Conservation (phyloP, 1,140 invertebrate genomes). For the Drosophila burlai region DNA sequence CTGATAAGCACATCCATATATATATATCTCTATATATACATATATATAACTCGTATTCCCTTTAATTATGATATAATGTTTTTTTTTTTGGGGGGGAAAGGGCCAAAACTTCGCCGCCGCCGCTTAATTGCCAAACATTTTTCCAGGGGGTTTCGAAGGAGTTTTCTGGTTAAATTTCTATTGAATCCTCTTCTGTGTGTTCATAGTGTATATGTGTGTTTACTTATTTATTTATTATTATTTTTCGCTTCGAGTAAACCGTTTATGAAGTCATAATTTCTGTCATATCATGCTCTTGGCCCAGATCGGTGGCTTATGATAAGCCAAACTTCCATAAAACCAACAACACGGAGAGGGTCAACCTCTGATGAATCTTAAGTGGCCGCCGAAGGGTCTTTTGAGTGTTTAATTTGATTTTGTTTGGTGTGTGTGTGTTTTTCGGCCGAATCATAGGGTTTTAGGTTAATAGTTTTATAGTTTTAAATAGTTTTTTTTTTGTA, state of each 20-base stretch:
- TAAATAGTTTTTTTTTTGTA: too few relatives aligned
- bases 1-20: slow-evolving; percentile 41
- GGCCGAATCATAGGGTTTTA: slow-evolving; percentile 32
- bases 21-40: neutral
- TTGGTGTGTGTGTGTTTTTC: slow-evolving; percentile 5
- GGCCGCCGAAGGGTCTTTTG: slow-evolving; percentile 41
- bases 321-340: slow-evolving; percentile 45
- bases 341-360: slow-evolving; percentile 31
- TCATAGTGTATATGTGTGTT: slow-evolving; percentile 4
- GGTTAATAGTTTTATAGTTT: slow-evolving; percentile 20
- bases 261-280: slow-evolving; percentile 82
- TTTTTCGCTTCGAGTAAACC: slow-evolving; percentile 38
- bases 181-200: slow-evolving; percentile 51
- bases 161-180: slow-evolving; percentile 63
- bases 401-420: slow-evolving; percentile 67
- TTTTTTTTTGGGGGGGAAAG: neutral
- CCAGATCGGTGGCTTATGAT: slow-evolving; percentile 67
- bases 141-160: slow-evolving; percentile 15
- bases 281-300: slow-evolving; percentile 69
- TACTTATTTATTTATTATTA: slow-evolving; percentile 10
- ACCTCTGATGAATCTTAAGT: slow-evolving; percentile 45
- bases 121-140: slow-evolving; percentile 70
- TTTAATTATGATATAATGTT: slow-evolving; percentile 61
- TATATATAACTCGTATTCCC: slow-evolving; percentile 11
- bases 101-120: slow-evolving; percentile 23